Evolutionary conservation across 2,797 vertebrate species (phyloP), one percentile per base, ranked within the genome.

Genomic region (Pogoniulus pusillus): DNA sequence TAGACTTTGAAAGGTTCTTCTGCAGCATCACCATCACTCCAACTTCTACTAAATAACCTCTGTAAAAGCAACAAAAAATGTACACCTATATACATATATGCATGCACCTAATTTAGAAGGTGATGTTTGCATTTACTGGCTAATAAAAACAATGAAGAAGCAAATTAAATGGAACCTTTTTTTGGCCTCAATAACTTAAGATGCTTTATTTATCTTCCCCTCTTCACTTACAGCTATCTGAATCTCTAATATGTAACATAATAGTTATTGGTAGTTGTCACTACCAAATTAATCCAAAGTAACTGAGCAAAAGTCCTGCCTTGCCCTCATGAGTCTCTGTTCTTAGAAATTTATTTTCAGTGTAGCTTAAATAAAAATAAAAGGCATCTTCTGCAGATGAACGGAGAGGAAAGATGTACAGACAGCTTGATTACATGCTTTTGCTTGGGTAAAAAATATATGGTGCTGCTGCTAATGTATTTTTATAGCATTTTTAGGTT

Each of bases 281-380:
- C n/a, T 53, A 73, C 16, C 0, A 51, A 69, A 37, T 47, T 32
- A 1, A 2, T 1, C 1, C 1, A 5, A 54, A 62, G 1, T 4
- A 63, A 27, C 4, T 29, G 29, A 64, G 43, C 3, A 37, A 68
- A 68, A 49, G 0, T 0, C 3, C 13, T 0, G 0, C 12, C 26
- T 66, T 72, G 6, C 5, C 6, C 10, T 35, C 18, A 13, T 27
- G 12, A 53, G 11, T 43, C 15, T 7, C 39, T 55, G 16, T 6
- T 6, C 19, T 13, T 71, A 35, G 18, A 8, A 68, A 10, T 53
- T 85, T 54, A 17, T 43, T 78, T 84, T 62, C 55, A 60, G 1
- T 64, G 14, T 60, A 39, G 7, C 5, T 72, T 62, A 72, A 41
- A 20, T 32, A 18, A 59, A 24, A 93, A 59, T 7, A 55, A 64